A percentile compares a stretch with the other conserved stretches of the same genome.
Evolutionary conservation across 1,140 invertebrate genomes (phyloP).

Genomic region (Neodiprion fabricii): DNA sequence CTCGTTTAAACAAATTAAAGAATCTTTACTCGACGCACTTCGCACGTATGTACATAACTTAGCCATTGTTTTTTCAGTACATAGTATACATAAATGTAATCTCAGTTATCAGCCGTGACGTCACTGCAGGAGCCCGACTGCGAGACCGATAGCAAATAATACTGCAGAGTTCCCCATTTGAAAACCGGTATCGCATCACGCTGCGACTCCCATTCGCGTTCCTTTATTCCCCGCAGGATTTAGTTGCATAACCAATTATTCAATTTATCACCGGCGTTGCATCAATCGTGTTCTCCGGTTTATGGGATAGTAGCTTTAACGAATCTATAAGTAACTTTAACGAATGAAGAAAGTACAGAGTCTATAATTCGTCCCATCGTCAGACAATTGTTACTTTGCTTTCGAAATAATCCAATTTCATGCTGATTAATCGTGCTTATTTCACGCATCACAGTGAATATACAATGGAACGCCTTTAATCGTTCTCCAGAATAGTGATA

Average conservation of each 20-base stretch:
- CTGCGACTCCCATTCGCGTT: too few relatives aligned
- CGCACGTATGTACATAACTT: neutral
- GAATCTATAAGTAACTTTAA: neutral
- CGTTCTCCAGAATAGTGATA: too few relatives aligned
- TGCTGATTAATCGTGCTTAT: too few relatives aligned
- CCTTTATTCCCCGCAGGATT: neutral
- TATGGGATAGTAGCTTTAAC: neutral
- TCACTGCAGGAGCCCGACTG: neutral
- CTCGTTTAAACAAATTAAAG: neutral
- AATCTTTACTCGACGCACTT: neutral
- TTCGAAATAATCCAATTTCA: too few relatives aligned
- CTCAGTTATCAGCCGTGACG: slow-evolving; percentile 11
- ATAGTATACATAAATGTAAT: slow-evolving; percentile 1
- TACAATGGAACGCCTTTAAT: too few relatives aligned
- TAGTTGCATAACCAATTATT: neutral
- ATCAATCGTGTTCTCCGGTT: neutral
- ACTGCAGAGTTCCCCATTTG: neutral
- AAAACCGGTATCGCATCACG: neutral
- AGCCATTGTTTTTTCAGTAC: neutral
- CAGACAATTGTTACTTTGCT: too few relatives aligned
- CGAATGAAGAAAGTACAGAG: neutral
- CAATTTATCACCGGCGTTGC: neutral
- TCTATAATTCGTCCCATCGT: too few relatives aligned
- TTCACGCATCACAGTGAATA: too few relatives aligned
- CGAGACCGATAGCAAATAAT: slow-evolving; percentile 9